Evolutionary conservation across 2,888 invertebrate species (phyloP), one percentile per base, ranked within the genome.

Genomic region (Papilio gigon): DNA sequence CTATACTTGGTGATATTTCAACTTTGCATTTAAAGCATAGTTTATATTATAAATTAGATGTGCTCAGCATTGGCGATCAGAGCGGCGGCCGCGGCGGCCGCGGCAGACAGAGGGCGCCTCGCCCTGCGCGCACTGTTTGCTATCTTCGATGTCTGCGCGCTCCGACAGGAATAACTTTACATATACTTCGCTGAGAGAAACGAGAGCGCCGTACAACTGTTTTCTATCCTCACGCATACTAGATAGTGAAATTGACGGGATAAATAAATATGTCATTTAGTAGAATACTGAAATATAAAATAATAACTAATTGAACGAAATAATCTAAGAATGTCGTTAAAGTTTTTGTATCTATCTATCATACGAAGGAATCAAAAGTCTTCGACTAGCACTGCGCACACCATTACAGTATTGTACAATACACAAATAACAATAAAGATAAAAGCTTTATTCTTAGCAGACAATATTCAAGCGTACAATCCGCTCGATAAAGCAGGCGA

Each of bases 81-180:
- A n/a, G n/a, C n/a, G n/a, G n/a, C 14, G 50, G 25, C 50, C 27
- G 50, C 12, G 25, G 50, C 66, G 47, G 60, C 42, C 9, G 33
- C 42, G 20, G 6, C 35, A 37, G 37, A 68, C 64, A 68, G 64
- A 64, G 47, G 60, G 37, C 47, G 59, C 50, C 64, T 44, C 56
- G 62, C 61, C 20, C 25, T 17, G 27, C 37, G 30, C 67, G 11
- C 33, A 33, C 53, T 33, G 64, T 58, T n/a, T n/a, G n/a, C n/a
- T 37, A 20, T 20, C 30, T 27, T 40, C 59, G 68, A 50, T 59
- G 59, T 47, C 14, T 60, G 25, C 30, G 42, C 25, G 50, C 58
- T 68, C 59, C 14, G 47, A 64, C 64, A 64, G 37, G 68, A 64
- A 68, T 68, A 64, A 50, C 58, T 64, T 68, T 37, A 64, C 63